Evolutionary conservation across 1,140 invertebrate genomes (phyloP).

Genomic region (Hypsibius dujardini): DNA sequence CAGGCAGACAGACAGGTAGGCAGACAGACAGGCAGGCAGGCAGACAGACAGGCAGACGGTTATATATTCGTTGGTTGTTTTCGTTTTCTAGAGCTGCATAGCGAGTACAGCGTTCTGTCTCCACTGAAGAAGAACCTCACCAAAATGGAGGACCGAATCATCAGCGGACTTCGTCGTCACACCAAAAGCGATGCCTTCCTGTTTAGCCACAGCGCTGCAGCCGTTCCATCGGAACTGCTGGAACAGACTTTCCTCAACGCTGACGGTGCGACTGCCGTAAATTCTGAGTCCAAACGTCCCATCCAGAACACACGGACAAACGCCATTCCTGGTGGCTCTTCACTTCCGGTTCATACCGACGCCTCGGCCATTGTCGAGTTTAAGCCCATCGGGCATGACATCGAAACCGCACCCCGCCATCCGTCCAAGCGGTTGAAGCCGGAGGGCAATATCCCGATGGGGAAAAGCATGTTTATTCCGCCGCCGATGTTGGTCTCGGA

Average conservation of each 20-base stretch:
- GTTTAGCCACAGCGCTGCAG: too few species aligned
- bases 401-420: not conserved
- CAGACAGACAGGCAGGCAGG: not conserved
- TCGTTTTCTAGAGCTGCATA: not conserved
- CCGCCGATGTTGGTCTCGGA: not conserved
- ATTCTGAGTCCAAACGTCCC: not conserved
- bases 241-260: not conserved
- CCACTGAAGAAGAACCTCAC: not conserved
- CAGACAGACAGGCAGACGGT: not conserved
- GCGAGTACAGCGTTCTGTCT: not conserved
- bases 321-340: not conserved
- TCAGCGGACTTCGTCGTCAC: not conserved
- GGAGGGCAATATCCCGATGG: not conserved
- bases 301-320: not conserved
- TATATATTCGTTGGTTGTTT: not conserved
- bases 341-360: not conserved
- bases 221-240: too few species aligned
- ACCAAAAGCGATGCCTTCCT: too few species aligned
- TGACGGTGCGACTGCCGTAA: not conserved
- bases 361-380: not conserved
- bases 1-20: too few species aligned
- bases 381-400: not conserved
- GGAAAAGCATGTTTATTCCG: not conserved
- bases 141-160: not conserved
- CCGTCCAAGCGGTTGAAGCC: not conserved